Evolutionary conservation across 2,113 vertebrate genomes (phyloP).

Genomic region (Silurus meridionalis): DNA sequence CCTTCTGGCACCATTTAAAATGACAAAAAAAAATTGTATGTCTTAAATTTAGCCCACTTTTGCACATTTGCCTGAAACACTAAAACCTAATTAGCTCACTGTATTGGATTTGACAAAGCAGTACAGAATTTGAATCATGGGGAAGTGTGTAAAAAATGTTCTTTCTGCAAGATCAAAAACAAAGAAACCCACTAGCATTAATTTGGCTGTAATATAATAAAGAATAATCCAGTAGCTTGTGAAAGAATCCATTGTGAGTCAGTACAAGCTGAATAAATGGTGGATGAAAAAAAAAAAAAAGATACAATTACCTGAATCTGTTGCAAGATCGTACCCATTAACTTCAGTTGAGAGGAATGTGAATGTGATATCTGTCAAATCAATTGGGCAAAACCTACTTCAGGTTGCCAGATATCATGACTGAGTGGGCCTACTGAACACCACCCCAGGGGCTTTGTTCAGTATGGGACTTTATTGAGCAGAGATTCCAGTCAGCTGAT

Average conservation of each 20-base stretch:
- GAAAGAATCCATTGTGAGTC: neutral
- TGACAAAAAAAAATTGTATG: neutral
- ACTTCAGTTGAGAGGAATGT: neutral
- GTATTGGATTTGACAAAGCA: conserved; percentile 14
- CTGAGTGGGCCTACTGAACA: neutral
- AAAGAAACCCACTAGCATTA: neutral
- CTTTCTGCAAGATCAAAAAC: neutral
- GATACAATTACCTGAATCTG: neutral
- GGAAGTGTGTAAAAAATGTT: neutral
- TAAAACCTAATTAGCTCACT: conserved; percentile 27
- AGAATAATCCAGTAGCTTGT: conserved; percentile 24
- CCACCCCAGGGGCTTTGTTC: neutral
- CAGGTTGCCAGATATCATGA: neutral
- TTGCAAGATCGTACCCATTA: no score
- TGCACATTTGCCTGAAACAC: conserved; percentile 22
- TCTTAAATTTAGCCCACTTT: conserved; percentile 23
- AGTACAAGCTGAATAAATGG: neutral
- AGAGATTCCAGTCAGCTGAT: neutral
- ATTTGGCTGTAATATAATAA: conserved; percentile 41
- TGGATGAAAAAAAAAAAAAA: neutral
- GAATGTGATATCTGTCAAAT: neutral
- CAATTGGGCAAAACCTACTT: neutral
- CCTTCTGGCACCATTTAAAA: conserved; percentile 19
- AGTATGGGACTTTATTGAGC: neutral
- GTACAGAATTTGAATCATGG: neutral